These are phyloP conservation scores for Rotaria sp. DNA, from an alignment of 2,888 invertebrate species.

Conservation along the genomic window DNA sequence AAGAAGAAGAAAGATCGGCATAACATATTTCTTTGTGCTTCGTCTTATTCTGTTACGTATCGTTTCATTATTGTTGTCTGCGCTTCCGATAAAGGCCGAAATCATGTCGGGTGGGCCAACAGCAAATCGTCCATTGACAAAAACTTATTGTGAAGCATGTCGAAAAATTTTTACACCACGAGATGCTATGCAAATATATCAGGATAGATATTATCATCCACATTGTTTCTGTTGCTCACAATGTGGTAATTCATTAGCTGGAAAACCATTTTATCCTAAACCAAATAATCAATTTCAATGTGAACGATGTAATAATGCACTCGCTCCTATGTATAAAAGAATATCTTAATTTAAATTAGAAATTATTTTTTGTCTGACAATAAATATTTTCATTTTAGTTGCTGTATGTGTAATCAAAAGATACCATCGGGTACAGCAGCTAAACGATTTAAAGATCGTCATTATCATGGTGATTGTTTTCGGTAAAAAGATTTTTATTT, in stretches of 20 bases:
- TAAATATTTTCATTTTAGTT: background rate
- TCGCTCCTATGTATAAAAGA: background rate
- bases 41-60: background rate
- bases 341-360: background rate
- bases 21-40: background rate
- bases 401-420: background rate
- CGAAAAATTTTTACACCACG: background rate
- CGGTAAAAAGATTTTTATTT: background rate
- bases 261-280: conserved; percentile 23
- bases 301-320: conserved; percentile 14
- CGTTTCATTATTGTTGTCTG: background rate
- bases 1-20: background rate
- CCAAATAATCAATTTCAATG: conserved; percentile 25
- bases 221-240: conserved; percentile 19
- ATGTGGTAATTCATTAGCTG: conserved; percentile 14
- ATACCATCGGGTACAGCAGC: conserved; percentile 25
- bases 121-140: conserved; percentile 25
- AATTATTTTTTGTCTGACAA: background rate
- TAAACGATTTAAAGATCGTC: background rate
- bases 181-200: conserved; percentile 27
- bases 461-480: conserved; percentile 26
- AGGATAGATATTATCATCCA: conserved; percentile 27
- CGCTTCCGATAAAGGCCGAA: background rate
- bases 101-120: background rate
- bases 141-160: conserved; percentile 8